These are phyloP conservation scores for Clupea harengus DNA, from an alignment of 2,113 vertebrate species.

Conservation along the genomic window DNA sequence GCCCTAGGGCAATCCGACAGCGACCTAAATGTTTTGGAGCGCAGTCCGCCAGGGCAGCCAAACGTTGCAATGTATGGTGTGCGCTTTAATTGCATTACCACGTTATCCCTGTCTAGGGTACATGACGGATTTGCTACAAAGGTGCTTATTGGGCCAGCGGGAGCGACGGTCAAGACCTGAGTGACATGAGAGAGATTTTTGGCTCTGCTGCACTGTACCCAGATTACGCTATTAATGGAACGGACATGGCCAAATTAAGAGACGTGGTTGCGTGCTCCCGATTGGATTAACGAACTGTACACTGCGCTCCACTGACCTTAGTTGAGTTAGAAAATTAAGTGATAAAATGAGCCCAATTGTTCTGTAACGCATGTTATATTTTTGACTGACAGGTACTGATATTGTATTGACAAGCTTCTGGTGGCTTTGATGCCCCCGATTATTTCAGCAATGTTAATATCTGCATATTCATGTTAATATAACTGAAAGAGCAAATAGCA, in stretches of 20 bases:
- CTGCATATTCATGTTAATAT: no score
- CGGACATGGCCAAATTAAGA: slow-evolving; percentile 55
- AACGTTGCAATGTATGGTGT: slow-evolving; percentile 25
- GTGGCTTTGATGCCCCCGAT: background rate
- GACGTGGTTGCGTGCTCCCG: slow-evolving; percentile 16
- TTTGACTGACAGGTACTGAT: background rate
- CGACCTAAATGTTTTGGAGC: slow-evolving; percentile 25
- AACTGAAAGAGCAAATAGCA: background rate
- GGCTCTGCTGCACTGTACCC: slow-evolving; percentile 38
- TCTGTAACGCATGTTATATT: background rate
- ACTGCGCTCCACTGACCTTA: slow-evolving; percentile 15
- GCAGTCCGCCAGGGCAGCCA: background rate
- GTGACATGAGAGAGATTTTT: slow-evolving; percentile 48
- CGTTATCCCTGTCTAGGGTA: slow-evolving; percentile 59
- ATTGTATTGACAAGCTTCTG: background rate
- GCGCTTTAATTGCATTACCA: slow-evolving; percentile 58
- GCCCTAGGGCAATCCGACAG: background rate
- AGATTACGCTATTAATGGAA: slow-evolving; percentile 57
- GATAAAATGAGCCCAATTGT: background rate
- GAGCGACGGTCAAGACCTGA: slow-evolving; percentile 19
- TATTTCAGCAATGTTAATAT: background rate
- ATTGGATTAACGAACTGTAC: slow-evolving; percentile 52
- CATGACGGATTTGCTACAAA: slow-evolving; percentile 60
- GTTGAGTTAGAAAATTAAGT: background rate
- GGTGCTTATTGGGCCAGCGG: slow-evolving; percentile 59